Evolutionary conservation across 2,113 vertebrate species (phyloP).

Genomic region (Paedocypris sp.): DNA sequence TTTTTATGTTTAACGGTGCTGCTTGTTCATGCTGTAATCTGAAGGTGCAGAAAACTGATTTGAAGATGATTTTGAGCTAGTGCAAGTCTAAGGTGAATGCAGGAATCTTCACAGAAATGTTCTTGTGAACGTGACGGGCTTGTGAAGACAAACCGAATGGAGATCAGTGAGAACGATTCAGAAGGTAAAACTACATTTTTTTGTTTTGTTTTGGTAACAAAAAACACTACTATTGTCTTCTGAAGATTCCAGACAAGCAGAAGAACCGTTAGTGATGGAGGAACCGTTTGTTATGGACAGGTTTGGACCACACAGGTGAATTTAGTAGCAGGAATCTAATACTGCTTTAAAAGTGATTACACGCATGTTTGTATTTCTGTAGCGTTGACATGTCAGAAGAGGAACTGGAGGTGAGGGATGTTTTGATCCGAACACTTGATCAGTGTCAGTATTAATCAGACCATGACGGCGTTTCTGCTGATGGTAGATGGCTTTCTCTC

Average conservation of each 20-base stretch:
- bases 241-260: constrained; percentile 45
- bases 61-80: background rate
- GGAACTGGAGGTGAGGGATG: constrained; percentile 65
- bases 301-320: constrained; percentile 64
- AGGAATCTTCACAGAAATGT: too few species aligned
- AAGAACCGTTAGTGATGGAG: constrained; percentile 44
- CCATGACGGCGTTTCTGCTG: background rate
- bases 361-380: too few species aligned
- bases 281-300: constrained; percentile 65
- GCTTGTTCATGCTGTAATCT: background rate
- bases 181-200: constrained; percentile 63
- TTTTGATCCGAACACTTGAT: background rate
- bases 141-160: background rate
- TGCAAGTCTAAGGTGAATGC: too few species aligned
- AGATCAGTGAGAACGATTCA: constrained; percentile 42
- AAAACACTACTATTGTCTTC: background rate
- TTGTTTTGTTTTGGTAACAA: too few species aligned
- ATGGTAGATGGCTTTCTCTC: constrained; percentile 61
- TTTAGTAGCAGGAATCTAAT: background rate
- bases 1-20: background rate
- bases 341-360: background rate
- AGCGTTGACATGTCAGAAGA: constrained; percentile 70
- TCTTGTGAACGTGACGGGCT: too few species aligned
- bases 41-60: background rate
- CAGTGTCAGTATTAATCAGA: too few species aligned